Evolutionary conservation across 1,140 invertebrate genomes (phyloP), one percentile per base, ranked within the genome.

Genomic region (Portunus trituberculatus): DNA sequence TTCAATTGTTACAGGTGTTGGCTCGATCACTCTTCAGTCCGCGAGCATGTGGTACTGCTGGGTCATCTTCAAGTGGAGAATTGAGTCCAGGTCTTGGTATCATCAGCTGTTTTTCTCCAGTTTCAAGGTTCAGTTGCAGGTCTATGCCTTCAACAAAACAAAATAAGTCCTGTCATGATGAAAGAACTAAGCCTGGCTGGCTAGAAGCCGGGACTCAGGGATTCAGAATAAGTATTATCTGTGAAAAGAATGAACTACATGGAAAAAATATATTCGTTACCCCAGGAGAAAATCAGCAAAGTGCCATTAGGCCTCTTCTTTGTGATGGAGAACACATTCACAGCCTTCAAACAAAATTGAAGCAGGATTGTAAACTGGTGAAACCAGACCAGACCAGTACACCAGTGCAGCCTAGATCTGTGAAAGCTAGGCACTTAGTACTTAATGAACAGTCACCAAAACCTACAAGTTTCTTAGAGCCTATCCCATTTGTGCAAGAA

Each of bases 1-100:
- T 76, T 76, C 20, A 7, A 31, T 91, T 16, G 10, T 48, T 84
- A 46, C 67, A 93, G 91, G 82, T 93, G 4, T 28, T 93, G 45
- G 91, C 76, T 93, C 91, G 91, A 14, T 52, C 91, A 84, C 82
- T 93, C 16, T 93, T 93, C 91, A 93, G 76, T 39, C 91, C 91
- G 39, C 45, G n/a, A 7, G 28, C 91, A n/a, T 45, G 32, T 46
- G 32, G 67, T 14, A 39, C 46, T 39, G 32, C 46, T 20, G 48
- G 32, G 29, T 82, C 91, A 20, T 93, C 82, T 4, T 48, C 76
- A 45, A 86, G 91, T 48, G 82, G 67, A 12, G 45, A 93, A 28
- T 29, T 14, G 29, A 93, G 82, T 52, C 91, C 91, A 29, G 32
- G 91, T 12, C 91, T 93, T 83, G 91, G 91, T 28, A 84, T 93